Percentiles rank a stretch among this genome's conserved stretches.
These are phyloP conservation scores for Hyaena hyaena DNA, from an alignment of 2,113 vertebrate genomes.

Conservation along the genomic window DNA sequence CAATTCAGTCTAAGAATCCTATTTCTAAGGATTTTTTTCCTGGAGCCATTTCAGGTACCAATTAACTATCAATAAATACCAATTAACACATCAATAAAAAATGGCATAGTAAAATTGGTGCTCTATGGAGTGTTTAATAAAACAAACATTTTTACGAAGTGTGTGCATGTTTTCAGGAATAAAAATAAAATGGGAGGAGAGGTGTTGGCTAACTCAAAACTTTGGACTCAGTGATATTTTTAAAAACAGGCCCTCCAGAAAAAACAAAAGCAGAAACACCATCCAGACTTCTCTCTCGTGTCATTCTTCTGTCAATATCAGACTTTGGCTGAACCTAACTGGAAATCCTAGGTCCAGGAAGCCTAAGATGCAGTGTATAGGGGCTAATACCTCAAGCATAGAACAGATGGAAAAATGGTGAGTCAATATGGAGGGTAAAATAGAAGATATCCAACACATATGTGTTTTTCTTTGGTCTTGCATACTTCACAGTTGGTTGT, in stretches of 20 bases:
- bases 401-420: not conserved
- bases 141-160: not conserved
- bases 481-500: not conserved
- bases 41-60: slow-evolving; percentile 24
- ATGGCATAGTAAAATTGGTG: not conserved
- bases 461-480: not conserved
- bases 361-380: too few species aligned
- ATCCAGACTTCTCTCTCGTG: not conserved
- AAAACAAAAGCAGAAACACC: not conserved
- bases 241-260: not conserved
- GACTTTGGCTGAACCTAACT: not conserved
- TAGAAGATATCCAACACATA: not conserved
- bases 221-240: not conserved
- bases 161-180: not conserved
- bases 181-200: not conserved
- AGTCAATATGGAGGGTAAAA: not conserved
- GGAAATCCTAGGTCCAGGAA: not conserved
- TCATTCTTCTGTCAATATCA: not conserved
- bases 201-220: not conserved
- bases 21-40: not conserved
- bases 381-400: not conserved
- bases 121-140: not conserved
- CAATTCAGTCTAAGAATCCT: not conserved
- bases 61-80: not conserved
- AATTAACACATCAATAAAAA: not conserved